These are phyloP conservation scores for Microhierax caerulescens DNA, from an alignment of 2,797 vertebrate genomes.

Conservation along the genomic window DNA sequence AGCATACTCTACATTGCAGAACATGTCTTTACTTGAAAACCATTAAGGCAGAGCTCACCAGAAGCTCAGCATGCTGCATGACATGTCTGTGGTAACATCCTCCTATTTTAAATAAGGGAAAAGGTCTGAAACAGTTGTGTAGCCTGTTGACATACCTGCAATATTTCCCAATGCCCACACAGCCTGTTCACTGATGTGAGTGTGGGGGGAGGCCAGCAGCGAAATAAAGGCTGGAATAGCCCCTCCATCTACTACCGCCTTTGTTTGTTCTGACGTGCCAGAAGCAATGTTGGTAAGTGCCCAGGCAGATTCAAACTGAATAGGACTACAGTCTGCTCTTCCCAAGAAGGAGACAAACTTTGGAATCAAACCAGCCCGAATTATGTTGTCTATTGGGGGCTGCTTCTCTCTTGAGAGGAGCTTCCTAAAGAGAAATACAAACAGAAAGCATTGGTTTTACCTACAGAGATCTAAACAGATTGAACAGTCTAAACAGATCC, in stretches of 20 bases:
- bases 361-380: constrained; percentile 89
- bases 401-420: constrained; percentile 94
- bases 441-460: background rate
- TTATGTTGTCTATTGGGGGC: constrained; percentile 93
- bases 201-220: constrained; percentile 86
- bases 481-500: background rate
- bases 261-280: constrained; percentile 91
- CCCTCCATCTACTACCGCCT: constrained; percentile 91
- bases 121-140: background rate
- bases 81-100: background rate
- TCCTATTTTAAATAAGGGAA: background rate
- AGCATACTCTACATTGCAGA: background rate
- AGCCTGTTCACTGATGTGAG: constrained; percentile 96
- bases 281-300: constrained; percentile 98
- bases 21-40: background rate
- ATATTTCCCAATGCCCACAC: constrained; percentile 98
- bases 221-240: constrained; percentile 91
- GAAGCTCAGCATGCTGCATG: background rate
- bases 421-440: constrained; percentile 79
- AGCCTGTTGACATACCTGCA: constrained; percentile 80
- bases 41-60: background rate
- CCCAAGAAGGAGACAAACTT: constrained; percentile 90
- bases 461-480: background rate
- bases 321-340: constrained; percentile 81
- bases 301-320: constrained; percentile 98